Percentiles rank a stretch among this genome's conserved stretches.
Evolutionary conservation across 2,113 vertebrate species (phyloP).

Genomic region (Nothoprocta perdicaria): DNA sequence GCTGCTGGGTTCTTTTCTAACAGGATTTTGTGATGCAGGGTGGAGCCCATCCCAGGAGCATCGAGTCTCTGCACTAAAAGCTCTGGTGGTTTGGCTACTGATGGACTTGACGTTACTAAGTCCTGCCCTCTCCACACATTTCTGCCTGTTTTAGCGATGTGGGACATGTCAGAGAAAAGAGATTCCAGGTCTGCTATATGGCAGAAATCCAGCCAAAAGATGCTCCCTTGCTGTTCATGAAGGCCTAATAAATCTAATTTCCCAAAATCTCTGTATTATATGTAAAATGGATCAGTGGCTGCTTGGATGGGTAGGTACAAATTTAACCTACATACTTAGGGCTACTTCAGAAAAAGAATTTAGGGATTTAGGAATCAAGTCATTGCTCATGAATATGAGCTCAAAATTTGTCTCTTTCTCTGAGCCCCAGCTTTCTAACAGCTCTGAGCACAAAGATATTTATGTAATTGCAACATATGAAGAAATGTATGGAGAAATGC

Average conservation of each 20-base stretch:
- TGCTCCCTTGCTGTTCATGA: background rate
- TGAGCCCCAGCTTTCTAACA: background rate
- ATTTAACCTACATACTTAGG: background rate
- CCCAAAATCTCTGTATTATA: background rate
- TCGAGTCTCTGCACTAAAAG: background rate
- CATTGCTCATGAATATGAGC: background rate
- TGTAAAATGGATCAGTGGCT: background rate
- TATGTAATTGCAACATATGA: background rate
- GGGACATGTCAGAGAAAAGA: background rate
- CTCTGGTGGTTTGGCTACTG: too few species aligned
- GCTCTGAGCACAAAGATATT: background rate
- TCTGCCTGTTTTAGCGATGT: background rate
- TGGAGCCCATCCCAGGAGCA: background rate
- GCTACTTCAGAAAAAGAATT: background rate
- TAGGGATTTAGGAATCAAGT: background rate
- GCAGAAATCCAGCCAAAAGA: background rate
- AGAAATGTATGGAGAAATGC: background rate
- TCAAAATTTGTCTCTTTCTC: background rate
- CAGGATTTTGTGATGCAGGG: background rate
- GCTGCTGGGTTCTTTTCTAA: background rate
- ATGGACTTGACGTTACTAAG: too few species aligned
- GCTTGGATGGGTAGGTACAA: background rate
- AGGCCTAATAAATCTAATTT: background rate
- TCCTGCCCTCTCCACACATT: background rate
- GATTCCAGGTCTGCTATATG: background rate